Evolutionary conservation across 2,797 vertebrate species (phyloP).

Genomic region (Chloroceryle amazona): DNA sequence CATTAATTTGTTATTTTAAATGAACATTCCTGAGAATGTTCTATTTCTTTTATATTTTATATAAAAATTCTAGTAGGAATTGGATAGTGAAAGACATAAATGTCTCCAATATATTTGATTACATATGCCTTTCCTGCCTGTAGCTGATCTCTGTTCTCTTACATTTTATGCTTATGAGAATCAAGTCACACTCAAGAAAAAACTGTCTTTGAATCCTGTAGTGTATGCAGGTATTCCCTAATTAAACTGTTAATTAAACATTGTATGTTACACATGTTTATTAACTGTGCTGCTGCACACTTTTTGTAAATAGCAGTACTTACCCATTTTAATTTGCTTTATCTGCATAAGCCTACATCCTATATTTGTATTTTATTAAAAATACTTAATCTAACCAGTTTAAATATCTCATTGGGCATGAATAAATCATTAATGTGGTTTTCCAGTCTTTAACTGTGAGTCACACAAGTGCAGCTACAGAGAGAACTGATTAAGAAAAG

Average conservation of each 20-base stretch:
- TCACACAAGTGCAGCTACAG: background rate
- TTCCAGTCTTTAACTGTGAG: background rate
- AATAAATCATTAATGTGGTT: background rate
- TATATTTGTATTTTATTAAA: constrained; percentile 17
- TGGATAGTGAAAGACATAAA: background rate
- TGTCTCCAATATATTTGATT: background rate
- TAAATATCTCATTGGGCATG: background rate
- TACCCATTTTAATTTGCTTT: background rate
- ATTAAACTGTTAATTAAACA: background rate
- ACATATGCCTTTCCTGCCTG: background rate
- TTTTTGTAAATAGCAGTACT: background rate
- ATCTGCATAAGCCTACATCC: background rate
- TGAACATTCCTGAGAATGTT: background rate
- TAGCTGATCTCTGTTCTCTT: background rate
- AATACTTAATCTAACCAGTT: background rate
- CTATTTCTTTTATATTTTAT: background rate
- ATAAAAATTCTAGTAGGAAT: background rate
- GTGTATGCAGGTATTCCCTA: background rate
- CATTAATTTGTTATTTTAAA: background rate
- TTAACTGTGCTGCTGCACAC: background rate
- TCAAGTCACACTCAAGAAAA: background rate
- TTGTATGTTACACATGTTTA: background rate
- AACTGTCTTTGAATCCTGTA: background rate
- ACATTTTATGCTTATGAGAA: background rate
- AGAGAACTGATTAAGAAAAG: background rate